Conservation (phyloP, 2,888 invertebrate species). For the Trichogramma evanescens region DNA sequence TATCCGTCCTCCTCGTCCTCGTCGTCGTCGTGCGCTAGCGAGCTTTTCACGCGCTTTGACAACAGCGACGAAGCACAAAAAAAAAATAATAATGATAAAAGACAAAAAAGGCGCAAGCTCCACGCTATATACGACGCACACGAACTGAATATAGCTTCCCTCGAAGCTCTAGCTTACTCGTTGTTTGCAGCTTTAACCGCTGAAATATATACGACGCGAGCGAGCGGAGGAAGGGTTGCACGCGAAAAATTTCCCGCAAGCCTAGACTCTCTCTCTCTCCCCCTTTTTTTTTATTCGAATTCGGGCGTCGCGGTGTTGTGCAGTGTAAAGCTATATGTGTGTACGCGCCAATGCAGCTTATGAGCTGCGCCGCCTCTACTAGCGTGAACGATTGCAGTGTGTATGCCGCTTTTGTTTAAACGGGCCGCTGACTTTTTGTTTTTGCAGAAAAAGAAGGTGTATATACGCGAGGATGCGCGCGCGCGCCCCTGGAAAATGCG, state of each 20-base stretch:
- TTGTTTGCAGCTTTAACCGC: slow-evolving; percentile 7
- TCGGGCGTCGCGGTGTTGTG: not conserved
- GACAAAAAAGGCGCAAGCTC: too few species aligned
- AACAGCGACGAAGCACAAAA: not conserved
- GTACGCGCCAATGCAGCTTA: too few species aligned
- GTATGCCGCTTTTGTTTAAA: too few species aligned
- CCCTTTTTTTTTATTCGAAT: not conserved
- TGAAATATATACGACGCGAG: slow-evolving; percentile 7
- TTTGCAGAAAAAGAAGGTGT: too few species aligned
- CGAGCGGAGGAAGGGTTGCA: not conserved
- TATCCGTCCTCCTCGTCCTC: slow-evolving; percentile 12
- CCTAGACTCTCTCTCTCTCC: not conserved
- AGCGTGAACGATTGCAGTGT: too few species aligned
- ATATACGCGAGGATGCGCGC: too few species aligned
- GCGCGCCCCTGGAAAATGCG: too few species aligned
- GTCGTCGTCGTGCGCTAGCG: not conserved
- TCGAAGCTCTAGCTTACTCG: not conserved
- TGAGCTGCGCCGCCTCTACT: too few species aligned
- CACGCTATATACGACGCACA: too few species aligned
- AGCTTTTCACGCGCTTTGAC: not conserved
- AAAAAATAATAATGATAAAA: not conserved
- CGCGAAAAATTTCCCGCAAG: not conserved
- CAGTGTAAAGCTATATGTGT: too few species aligned
- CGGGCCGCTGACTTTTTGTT: too few species aligned
- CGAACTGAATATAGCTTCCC: too few species aligned